These are phyloP conservation scores for Geococcyx californianus DNA, from an alignment of 2,113 vertebrate species.

Conservation along the genomic window DNA sequence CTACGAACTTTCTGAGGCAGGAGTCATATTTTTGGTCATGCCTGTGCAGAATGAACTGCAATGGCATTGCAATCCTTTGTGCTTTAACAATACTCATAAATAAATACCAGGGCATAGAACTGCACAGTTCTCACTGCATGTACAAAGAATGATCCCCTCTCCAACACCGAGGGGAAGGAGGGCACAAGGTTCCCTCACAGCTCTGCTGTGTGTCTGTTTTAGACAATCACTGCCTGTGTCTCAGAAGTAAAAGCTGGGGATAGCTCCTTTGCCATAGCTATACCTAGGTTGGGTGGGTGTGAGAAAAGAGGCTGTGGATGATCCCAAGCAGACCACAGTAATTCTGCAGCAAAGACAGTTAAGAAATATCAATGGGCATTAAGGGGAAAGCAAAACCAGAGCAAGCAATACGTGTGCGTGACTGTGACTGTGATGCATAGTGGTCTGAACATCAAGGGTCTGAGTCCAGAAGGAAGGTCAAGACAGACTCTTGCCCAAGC, in stretches of 20 bases:
- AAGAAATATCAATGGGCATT: not conserved
- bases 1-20: not conserved
- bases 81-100: not conserved
- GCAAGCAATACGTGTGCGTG: not conserved
- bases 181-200: not conserved
- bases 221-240: not conserved
- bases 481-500: conserved; percentile 20
- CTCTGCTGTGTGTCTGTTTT: not conserved
- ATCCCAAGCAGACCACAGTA: not conserved
- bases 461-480: not conserved
- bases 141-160: not conserved
- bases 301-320: not conserved
- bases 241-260: not conserved
- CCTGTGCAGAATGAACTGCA: not conserved
- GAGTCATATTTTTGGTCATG: not conserved
- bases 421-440: not conserved
- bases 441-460: not conserved
- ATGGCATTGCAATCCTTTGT: not conserved
- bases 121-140: not conserved
- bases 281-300: not conserved
- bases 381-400: not conserved
- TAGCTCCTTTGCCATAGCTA: not conserved
- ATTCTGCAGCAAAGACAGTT: not conserved
- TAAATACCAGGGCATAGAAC: not conserved
- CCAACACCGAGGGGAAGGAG: not conserved